Conservation (phyloP, 2,888 invertebrate species). For the Harpagoxenus sublaevis region DNA sequence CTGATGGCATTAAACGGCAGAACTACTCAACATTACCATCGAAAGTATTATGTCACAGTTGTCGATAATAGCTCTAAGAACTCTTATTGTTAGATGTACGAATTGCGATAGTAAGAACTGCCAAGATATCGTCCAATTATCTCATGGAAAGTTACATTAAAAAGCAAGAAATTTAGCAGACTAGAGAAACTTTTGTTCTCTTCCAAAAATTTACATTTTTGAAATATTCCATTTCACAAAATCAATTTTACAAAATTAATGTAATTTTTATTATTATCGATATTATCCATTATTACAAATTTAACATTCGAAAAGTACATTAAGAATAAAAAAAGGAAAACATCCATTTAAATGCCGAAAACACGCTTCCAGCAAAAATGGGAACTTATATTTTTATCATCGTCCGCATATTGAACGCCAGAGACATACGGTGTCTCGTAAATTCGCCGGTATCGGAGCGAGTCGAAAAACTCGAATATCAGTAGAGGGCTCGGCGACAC, state of each 20-base stretch:
- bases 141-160: conserved; percentile 54
- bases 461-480: conserved; percentile 50
- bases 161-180: conserved; percentile 56
- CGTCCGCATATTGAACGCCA: conserved; percentile 23
- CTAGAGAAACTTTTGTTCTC: conserved; percentile 18
- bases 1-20: conserved; percentile 26
- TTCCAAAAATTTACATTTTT: background rate
- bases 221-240: conserved; percentile 8
- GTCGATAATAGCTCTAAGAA: conserved; percentile 61
- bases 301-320: background rate
- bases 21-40: conserved; percentile 53
- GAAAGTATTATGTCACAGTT: conserved; percentile 69
- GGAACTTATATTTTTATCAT: conserved; percentile 17
- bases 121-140: conserved; percentile 63
- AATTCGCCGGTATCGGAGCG: conserved; percentile 29
- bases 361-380: background rate
- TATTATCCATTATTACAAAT: background rate
- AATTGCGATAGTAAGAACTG: conserved; percentile 58
- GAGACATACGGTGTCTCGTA: conserved; percentile 37
- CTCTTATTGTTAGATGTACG: conserved; percentile 58
- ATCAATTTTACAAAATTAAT: background rate
- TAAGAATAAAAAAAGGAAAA: background rate
- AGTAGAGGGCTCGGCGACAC: conserved; percentile 47
- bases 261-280: background rate
- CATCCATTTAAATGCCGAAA: conserved; percentile 1